Evolutionary conservation across 1,140 invertebrate species (phyloP).

Genomic region (Gryllus bimaculatus): DNA sequence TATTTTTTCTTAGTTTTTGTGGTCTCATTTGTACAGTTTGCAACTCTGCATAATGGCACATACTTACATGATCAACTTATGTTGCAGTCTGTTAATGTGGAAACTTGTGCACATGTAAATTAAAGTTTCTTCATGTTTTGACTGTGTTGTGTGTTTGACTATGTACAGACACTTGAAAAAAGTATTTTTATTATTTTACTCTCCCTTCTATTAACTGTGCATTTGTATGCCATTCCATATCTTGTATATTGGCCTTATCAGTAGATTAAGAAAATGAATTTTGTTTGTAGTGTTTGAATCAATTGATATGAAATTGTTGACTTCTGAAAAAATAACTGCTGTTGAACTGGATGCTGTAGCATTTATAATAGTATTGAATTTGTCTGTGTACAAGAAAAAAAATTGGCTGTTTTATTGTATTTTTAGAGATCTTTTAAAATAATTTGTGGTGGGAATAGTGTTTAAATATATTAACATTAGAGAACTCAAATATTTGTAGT

Average conservation of each 20-base stretch:
- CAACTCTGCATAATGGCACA: too few species aligned
- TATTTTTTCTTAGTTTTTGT: too few species aligned
- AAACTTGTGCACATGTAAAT: background rate
- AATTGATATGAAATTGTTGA: background rate
- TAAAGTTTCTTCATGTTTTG: background rate
- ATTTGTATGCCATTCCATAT: background rate
- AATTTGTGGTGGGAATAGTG: background rate
- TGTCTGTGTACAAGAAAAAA: background rate
- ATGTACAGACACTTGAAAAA: too few species aligned
- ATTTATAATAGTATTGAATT: background rate
- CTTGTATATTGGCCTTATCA: background rate
- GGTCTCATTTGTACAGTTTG: too few species aligned
- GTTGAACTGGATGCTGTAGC: background rate
- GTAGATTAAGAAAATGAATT: background rate
- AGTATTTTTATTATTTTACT: background rate
- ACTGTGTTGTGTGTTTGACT: background rate
- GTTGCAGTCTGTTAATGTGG: too few species aligned
- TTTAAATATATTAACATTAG: too few species aligned
- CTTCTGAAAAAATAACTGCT: background rate
- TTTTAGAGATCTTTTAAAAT: background rate
- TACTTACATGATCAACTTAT: too few species aligned
- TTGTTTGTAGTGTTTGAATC: background rate
- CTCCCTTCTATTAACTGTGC: background rate
- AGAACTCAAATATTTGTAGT: background rate
- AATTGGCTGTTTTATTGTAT: background rate